Percentiles rank a stretch among this genome's conserved stretches.
Evolutionary conservation across 2,797 vertebrate species (phyloP).

Genomic region (Crax fasciolata): DNA sequence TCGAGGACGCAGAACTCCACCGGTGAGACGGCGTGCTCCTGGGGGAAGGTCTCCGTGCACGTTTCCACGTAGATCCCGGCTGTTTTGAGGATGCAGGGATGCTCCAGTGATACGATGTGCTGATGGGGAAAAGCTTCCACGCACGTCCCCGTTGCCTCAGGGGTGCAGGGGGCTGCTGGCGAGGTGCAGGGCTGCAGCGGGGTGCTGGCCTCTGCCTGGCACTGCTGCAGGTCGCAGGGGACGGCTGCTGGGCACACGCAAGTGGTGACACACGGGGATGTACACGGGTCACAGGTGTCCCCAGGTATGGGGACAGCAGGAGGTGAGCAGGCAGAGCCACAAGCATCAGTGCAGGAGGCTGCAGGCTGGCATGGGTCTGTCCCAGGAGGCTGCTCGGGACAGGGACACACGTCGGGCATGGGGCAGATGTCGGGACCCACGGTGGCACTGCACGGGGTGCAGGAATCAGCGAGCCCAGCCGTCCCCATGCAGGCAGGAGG

Average conservation of each 20-base stretch:
- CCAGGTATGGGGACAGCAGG: fast-evolving
- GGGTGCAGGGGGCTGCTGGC: not conserved
- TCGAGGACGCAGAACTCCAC: not conserved
- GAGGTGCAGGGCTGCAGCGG: not conserved
- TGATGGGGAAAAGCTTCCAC: not conserved
- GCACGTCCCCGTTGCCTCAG: fast-evolving
- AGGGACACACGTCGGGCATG: fast-evolving
- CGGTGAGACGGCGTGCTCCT: fast-evolving
- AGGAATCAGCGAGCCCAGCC: fast-evolving
- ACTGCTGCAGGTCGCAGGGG: not conserved
- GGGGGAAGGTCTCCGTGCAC: fast-evolving
- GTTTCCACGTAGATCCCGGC: fast-evolving
- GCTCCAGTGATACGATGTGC: fast-evolving
- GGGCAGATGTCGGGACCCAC: not conserved
- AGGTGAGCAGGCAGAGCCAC: not conserved
- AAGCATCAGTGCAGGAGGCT: not conserved
- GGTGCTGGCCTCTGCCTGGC: not conserved
- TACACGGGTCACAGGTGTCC: fast-evolving
- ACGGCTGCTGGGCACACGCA: fast-evolving
- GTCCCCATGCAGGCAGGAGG: not conserved
- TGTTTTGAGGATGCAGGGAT: not conserved
- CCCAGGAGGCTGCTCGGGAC: not conserved
- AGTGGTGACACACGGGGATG: not conserved
- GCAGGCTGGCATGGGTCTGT: fast-evolving
- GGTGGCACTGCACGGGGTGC: fast-evolving